Conservation (phyloP, 2,888 invertebrate species). For the Argyresthia albistria region DNA sequence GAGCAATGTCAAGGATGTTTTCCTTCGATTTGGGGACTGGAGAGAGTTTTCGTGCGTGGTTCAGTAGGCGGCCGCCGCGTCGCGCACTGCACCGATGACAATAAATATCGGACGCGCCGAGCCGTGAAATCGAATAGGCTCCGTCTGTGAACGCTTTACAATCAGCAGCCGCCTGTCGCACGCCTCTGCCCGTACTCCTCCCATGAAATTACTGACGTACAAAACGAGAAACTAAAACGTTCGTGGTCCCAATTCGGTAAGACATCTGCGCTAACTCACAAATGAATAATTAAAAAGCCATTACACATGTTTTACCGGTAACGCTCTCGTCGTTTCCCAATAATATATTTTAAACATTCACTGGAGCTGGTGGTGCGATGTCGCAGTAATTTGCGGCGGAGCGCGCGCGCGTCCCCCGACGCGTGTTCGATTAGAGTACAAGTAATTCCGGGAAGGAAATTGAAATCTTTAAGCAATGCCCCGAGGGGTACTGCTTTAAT, state of each 20-base stretch:
- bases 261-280: not conserved
- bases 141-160: constrained; percentile 70
- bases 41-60: constrained; percentile 62
- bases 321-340: constrained; percentile 32
- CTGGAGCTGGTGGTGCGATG: constrained; percentile 34
- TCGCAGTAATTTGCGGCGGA: constrained; percentile 62
- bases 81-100: constrained; percentile 71
- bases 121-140: constrained; percentile 73
- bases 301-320: constrained; percentile 36
- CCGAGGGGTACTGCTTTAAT: constrained; percentile 41
- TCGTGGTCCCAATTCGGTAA: no score
- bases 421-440: constrained; percentile 69
- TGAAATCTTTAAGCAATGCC: constrained; percentile 71
- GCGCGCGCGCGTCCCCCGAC: constrained; percentile 44
- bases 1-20: constrained; percentile 48
- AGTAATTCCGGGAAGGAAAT: constrained; percentile 72
- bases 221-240: not conserved
- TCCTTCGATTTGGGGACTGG: constrained; percentile 46
- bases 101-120: constrained; percentile 69
- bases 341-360: constrained; percentile 64
- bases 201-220: constrained; percentile 53
- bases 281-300: constrained; percentile 35
- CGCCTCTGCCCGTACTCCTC: constrained; percentile 32
- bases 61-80: constrained; percentile 54
- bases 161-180: constrained; percentile 65